Conservation (phyloP, 1,140 invertebrate species). For the Brachionus asplanchnoidis region DNA sequence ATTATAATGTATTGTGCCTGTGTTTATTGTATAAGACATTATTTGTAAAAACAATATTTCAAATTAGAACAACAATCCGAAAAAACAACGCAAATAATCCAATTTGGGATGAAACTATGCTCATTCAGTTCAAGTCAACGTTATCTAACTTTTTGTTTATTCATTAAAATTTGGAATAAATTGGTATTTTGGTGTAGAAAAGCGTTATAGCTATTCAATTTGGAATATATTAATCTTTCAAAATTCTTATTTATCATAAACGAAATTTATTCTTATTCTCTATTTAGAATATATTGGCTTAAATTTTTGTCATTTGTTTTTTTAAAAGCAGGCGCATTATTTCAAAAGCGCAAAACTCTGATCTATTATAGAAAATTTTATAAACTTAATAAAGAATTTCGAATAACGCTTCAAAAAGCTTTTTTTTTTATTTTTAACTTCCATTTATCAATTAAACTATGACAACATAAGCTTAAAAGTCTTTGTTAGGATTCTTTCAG, state of each 20-base stretch:
- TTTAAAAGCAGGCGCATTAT: neutral
- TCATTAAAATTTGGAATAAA: neutral
- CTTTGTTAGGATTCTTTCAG: too few relatives aligned
- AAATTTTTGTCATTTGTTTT: neutral
- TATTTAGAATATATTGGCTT: neutral
- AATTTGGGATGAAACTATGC: neutral
- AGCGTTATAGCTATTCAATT: neutral
- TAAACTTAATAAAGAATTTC: neutral
- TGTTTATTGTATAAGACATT: neutral
- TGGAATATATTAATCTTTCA: neutral
- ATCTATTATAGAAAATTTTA: neutral
- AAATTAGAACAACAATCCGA: neutral
- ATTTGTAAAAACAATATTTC: neutral
- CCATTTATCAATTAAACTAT: too few relatives aligned
- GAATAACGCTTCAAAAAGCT: neutral
- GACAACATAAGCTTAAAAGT: too few relatives aligned
- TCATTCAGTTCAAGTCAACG: neutral
- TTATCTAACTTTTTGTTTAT: conserved; percentile 5
- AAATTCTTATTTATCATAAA: neutral
- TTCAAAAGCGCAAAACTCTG: neutral
- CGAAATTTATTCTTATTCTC: neutral
- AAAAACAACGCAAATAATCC: conserved; percentile 1
- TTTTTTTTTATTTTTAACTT: too few relatives aligned
- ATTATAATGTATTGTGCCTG: conserved; percentile 23
- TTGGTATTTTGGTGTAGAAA: neutral